phyloP scores from a whole-genome alignment of 53 echinoderm and acorn worm species.

The Crossaster papposus region DNA sequence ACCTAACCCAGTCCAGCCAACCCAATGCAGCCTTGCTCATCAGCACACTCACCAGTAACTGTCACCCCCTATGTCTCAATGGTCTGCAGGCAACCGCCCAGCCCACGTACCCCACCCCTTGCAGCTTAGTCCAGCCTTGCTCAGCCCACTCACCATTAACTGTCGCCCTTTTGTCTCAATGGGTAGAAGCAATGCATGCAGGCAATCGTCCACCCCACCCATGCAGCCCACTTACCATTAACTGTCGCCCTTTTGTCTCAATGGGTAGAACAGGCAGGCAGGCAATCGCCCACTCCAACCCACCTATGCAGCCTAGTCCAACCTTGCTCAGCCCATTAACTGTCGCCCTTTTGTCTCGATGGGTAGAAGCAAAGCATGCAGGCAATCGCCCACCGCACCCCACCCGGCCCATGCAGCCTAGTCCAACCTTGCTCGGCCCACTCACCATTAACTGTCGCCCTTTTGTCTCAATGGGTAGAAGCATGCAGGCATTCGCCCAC shows the following conservation, averaged over 20 bases:
- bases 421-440: too few species aligned
- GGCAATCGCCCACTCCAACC: not conserved
- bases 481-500: too few species aligned
- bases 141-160: too few species aligned
- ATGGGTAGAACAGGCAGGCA: not conserved
- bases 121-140: not conserved
- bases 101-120: not conserved
- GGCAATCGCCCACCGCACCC: not conserved
- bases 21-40: not conserved
- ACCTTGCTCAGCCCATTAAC: not conserved
- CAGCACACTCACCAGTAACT: not conserved
- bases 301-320: not conserved
- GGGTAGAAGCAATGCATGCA: too few species aligned
- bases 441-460: too few species aligned
- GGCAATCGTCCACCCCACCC: too few species aligned
- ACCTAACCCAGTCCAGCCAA: not conserved
- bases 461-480: too few species aligned
- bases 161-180: too few species aligned
- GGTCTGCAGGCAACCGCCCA: not conserved
- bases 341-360: not conserved
- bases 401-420: too few species aligned
- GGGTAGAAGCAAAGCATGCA: too few species aligned
- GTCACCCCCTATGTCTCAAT: not conserved
- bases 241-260: not conserved
- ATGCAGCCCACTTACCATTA: not conserved